Percentiles rank a stretch among this genome's conserved stretches.
Conservation (phyloP, 2,797 vertebrate species). For the Microctenopoma stevenorrisi region DNA sequence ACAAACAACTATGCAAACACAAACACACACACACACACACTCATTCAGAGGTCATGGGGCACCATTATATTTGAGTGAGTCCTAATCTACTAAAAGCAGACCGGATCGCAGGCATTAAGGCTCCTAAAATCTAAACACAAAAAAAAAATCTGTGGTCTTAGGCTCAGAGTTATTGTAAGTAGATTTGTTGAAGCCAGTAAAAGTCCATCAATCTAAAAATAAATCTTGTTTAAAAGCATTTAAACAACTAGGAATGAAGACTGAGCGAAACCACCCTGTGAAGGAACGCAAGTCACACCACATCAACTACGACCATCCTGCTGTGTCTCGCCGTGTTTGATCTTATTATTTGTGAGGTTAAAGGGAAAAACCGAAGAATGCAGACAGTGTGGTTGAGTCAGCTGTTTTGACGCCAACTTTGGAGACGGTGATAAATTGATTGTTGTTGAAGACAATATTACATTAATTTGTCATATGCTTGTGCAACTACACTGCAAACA, state of each 20-base stretch:
- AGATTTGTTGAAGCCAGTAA: slow-evolving; percentile 22
- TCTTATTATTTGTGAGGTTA: not conserved
- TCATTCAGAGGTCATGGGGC: slow-evolving; percentile 39
- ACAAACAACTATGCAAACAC: slow-evolving; percentile 18
- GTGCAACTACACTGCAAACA: too few species aligned
- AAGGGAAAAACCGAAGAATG: not conserved
- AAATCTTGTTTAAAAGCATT: slow-evolving; percentile 25
- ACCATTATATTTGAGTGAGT: slow-evolving; percentile 66
- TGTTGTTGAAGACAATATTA: too few species aligned
- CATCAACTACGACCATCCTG: not conserved
- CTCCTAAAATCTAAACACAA: slow-evolving; percentile 49
- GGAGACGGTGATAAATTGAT: too few species aligned
- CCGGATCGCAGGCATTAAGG: slow-evolving; percentile 64
- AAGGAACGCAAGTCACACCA: not conserved
- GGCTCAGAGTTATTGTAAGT: slow-evolving; percentile 34
- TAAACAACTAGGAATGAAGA: slow-evolving; percentile 16
- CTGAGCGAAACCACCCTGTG: not conserved
- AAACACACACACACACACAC: not conserved
- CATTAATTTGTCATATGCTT: too few species aligned
- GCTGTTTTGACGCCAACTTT: not conserved
- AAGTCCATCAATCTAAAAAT: slow-evolving; percentile 31
- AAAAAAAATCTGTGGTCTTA: not conserved
- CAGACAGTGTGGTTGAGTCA: not conserved
- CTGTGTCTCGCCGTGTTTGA: not conserved
- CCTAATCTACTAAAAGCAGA: slow-evolving; percentile 73